Percentiles rank a stretch among this genome's conserved stretches.
These are phyloP conservation scores for Hapalemur alaotrensis DNA, from an alignment of 2,797 vertebrate genomes.

Conservation along the genomic window DNA sequence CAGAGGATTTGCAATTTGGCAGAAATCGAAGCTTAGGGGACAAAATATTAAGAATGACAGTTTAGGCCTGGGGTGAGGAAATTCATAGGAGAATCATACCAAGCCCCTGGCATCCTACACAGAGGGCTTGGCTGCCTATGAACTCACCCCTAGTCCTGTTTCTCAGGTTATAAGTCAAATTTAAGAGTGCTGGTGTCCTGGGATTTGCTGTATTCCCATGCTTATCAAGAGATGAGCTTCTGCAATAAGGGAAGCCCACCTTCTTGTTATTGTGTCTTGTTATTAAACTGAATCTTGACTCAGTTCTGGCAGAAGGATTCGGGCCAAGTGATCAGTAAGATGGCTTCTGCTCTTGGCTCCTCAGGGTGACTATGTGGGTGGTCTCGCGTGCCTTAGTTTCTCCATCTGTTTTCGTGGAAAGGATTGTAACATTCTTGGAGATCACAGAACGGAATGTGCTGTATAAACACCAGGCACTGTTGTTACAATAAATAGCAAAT, in stretches of 20 bases:
- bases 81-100: background rate
- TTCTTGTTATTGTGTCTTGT: background rate
- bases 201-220: background rate
- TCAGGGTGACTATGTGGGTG: constrained; percentile 50
- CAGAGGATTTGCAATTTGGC: constrained; percentile 5
- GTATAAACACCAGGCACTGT: constrained; percentile 71
- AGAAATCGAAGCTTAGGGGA: background rate
- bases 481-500: constrained; percentile 74
- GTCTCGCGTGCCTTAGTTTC: constrained; percentile 74
- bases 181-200: background rate
- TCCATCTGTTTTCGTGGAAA: constrained; percentile 70
- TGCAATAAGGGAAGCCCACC: background rate
- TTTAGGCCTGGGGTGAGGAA: background rate
- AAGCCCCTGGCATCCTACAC: background rate
- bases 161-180: background rate
- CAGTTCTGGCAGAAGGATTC: background rate
- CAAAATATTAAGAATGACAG: background rate
- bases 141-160: background rate
- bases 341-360: background rate
- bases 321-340: background rate
- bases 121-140: background rate
- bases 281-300: background rate
- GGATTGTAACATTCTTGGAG: constrained; percentile 63
- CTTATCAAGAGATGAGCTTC: background rate
- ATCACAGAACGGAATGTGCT: constrained; percentile 65